phyloP scores from a whole-genome alignment of 2,888 invertebrate genomes.

The Dicyrtomina minuta region DNA sequence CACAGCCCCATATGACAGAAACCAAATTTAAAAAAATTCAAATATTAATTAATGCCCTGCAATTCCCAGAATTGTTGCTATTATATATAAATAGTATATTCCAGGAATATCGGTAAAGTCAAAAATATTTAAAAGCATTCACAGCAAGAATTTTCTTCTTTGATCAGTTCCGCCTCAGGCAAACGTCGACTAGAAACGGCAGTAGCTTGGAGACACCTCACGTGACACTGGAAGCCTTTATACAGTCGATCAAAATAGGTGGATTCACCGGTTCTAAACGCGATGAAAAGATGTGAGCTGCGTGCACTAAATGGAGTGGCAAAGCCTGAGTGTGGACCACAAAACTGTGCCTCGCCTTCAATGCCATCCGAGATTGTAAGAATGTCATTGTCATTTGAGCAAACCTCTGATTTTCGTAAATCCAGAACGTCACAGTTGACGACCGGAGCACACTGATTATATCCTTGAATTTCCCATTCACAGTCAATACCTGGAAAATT shows the following conservation, averaged over 20 bases:
- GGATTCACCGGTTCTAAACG: constrained; percentile 2
- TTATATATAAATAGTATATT: no score
- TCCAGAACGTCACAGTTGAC: constrained; percentile 1
- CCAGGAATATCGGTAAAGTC: no score
- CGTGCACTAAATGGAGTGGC: not conserved
- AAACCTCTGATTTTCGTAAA: not conserved
- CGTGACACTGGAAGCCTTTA: not conserved
- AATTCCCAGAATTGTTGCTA: no score
- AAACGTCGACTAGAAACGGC: not conserved
- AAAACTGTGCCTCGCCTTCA: not conserved
- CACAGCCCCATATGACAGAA: no score
- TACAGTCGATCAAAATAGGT: constrained; percentile 21
- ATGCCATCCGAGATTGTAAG: constrained; percentile 8
- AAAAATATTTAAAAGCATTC: not conserved
- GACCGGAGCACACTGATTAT: not conserved
- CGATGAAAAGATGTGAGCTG: not conserved
- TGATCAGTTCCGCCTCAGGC: not conserved
- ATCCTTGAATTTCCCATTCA: constrained; percentile 12
- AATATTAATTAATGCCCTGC: no score
- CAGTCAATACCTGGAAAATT: no score
- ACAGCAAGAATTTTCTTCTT: not conserved
- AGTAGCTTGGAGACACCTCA: not conserved
- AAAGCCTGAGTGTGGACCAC: constrained; percentile 6
- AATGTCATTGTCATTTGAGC: not conserved
- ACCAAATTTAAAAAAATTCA: no score